These are phyloP conservation scores for Hycleus cichorii DNA, from an alignment of 1,140 invertebrate genomes.

Conservation along the genomic window DNA sequence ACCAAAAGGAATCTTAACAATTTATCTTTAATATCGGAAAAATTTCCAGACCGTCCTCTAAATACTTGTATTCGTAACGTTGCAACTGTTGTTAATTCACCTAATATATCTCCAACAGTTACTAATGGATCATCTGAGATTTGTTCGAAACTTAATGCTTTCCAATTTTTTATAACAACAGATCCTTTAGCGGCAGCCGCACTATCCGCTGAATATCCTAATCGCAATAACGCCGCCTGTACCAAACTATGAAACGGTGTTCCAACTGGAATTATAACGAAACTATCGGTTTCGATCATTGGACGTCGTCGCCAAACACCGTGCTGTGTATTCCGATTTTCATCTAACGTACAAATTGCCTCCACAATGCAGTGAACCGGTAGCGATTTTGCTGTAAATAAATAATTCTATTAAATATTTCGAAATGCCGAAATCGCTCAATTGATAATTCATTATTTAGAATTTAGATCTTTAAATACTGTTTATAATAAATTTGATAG, in stretches of 20 bases:
- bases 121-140: conserved; percentile 79
- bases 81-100: conserved; percentile 83
- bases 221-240: conserved; percentile 63
- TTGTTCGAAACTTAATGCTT: conserved; percentile 79
- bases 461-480: background rate
- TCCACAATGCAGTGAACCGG: conserved; percentile 90
- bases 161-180: conserved; percentile 90
- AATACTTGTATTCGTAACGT: conserved; percentile 84
- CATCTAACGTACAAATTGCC: conserved; percentile 63
- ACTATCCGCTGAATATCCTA: conserved; percentile 71
- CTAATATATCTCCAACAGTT: conserved; percentile 86
- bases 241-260: conserved; percentile 82
- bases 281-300: conserved; percentile 80
- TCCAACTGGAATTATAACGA: conserved; percentile 84
- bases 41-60: conserved; percentile 64
- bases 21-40: conserved; percentile 89
- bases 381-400: conserved; percentile 73
- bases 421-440: background rate
- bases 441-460: background rate
- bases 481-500: background rate
- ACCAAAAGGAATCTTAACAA: conserved; percentile 77
- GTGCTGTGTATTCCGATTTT: conserved; percentile 44
- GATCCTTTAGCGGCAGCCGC: conserved; percentile 74
- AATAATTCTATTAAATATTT: conserved; percentile 13
- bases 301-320: conserved; percentile 54